Conservation (phyloP, 2,797 vertebrate species). For the Botia kubotai region DNA sequence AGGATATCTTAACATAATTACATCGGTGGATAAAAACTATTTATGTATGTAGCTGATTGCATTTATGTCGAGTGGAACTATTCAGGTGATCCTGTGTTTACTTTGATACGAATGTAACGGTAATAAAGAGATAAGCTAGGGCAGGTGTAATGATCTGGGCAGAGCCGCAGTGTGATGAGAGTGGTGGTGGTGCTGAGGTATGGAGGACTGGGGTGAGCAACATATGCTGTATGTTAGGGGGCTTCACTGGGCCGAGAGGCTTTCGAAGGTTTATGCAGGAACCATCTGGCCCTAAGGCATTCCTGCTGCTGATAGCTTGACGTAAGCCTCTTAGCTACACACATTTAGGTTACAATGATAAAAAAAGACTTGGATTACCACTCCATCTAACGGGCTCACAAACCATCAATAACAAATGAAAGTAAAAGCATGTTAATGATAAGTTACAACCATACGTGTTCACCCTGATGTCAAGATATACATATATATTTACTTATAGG, state of each 20-base stretch:
- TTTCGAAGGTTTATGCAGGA: constrained; percentile 67
- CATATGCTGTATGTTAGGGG: constrained; percentile 65
- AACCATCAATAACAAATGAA: constrained; percentile 71
- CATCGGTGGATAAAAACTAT: constrained; percentile 33
- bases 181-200: constrained; percentile 50
- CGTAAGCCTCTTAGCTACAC: constrained; percentile 71
- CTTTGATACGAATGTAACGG: constrained; percentile 30
- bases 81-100: background rate
- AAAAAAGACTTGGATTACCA: constrained; percentile 70
- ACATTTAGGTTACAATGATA: constrained; percentile 69
- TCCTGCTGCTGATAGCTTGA: constrained; percentile 66
- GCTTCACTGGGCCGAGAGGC: constrained; percentile 57
- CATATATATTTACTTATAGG: constrained; percentile 74
- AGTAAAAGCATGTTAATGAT: constrained; percentile 65
- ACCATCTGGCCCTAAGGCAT: constrained; percentile 70
- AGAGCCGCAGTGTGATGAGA: constrained; percentile 39
- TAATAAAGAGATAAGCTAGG: background rate
- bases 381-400: constrained; percentile 63
- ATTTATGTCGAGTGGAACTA: background rate
- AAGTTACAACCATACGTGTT: constrained; percentile 78
- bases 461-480: constrained; percentile 84
- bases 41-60: background rate
- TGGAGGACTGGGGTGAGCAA: constrained; percentile 26
- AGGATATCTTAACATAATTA: constrained; percentile 46
- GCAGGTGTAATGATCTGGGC: constrained; percentile 36